Percentiles rank a stretch among this genome's conserved stretches.
phyloP scores from a whole-genome alignment of 1,140 invertebrate genomes.

The Eriocheir sinensis region DNA sequence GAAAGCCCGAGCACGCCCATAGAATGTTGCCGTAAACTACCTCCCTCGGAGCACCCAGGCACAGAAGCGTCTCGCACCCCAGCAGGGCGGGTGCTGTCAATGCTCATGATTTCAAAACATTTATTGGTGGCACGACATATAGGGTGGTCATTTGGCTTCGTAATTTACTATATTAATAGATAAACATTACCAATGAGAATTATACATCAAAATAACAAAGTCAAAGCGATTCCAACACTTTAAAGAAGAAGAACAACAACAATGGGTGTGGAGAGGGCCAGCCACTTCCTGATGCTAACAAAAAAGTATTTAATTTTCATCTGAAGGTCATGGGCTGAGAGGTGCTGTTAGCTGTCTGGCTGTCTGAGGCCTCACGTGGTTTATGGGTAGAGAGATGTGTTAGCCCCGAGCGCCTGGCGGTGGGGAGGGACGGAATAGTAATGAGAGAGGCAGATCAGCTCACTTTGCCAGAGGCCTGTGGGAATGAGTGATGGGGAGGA shows the following conservation, averaged over 20 bases:
- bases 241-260: no score
- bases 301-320: conserved; percentile 27
- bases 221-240: no score
- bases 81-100: no score
- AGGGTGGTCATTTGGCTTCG: no score
- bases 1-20: neutral
- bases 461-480: neutral
- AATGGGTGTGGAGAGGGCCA: no score
- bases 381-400: neutral
- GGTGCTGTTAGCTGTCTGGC: neutral
- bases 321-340: neutral
- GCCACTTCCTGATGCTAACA: neutral
- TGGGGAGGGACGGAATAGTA: conserved; percentile 1
- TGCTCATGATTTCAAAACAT: no score
- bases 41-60: neutral
- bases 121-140: no score
- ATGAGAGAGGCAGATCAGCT: conserved; percentile 1
- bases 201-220: no score
- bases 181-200: no score
- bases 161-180: no score
- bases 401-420: neutral
- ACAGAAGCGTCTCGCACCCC: neutral
- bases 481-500: neutral
- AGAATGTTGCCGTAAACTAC: neutral
- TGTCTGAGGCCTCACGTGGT: neutral